Evolutionary conservation across 2,113 vertebrate species (phyloP), one percentile per base, ranked within the genome.

Genomic region (Hymenochirus boettgeri): DNA sequence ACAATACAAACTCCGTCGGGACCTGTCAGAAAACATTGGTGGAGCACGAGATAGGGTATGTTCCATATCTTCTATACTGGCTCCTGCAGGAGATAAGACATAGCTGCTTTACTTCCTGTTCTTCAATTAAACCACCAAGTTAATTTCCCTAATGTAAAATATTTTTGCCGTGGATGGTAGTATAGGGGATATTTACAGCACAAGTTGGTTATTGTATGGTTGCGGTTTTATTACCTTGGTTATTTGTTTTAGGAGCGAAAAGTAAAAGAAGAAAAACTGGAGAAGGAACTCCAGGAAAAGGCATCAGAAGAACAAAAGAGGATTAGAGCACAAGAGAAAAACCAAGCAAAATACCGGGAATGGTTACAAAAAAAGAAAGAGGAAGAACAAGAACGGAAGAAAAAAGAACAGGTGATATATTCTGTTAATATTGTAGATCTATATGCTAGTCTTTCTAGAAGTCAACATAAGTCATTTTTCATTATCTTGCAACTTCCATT

Each of bases 351-450:
- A 45, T 99, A 93, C 77, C 79, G 86, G 61, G 89, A 87, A 54
- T 99, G 95, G 96, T 72, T 97, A 27, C 81, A 82, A 73, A 97
- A 88, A 77, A 99, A 99, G 83, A 91, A 87, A 33, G 77, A 79
- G 51, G 92, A 95, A 77, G 91, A 93, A 70, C 73, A 65, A 21
- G 86, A 91, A 72, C 90, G 80, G 57, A 91, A 87, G 75, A 88
- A 83, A 62, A 92, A 83, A 69, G 90, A 92, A 39, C 90, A 91
- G 80, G 96, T 96, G n/a, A n/a, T 80, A 71, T 42, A n/a, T 42
- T 13, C 39, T 42, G 2, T 42, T 42, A 42, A n/a, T 42, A 18
- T 15, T 59, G 17, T 65, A 42, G 5, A 42, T 42, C 6, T n/a
- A 15, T 17, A 42, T 17, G n/a, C 1, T 42, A 42, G 39, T 2